Base-by-base conservation (phyloP, 1,140 invertebrate genomes). In the Papilio glaucus region DNA sequence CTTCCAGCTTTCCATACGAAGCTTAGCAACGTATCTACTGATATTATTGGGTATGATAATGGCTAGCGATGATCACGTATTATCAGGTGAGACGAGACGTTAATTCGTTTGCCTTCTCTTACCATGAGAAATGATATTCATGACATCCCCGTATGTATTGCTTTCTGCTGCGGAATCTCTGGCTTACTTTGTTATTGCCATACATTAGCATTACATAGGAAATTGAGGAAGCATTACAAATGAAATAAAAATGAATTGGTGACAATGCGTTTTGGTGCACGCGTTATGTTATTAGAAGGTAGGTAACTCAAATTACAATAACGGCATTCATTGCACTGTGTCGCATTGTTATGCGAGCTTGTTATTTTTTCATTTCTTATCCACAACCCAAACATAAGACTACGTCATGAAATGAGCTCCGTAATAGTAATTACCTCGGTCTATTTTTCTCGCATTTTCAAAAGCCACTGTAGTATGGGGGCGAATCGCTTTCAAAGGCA, bases 301-400 rank as follows among this genome's bases (percentile, higher is more conserved):
- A 57, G 49, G 49, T 24, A 57, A 57, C 10, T 57, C 49, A 57
- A 57, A 57, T 57, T 57, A 57, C 49, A 57, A 57, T 57, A 57
- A 57, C 49, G 45, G 18, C 45, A 49, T 49, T 49, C 45, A 21
- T 18, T 9, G 45, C 21, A n/a, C 45, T 49, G 49, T 26, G 21
- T 24, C 18, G 49, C 49, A 57, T 57, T 57, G 49, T 57, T 24
- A 24, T 57, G 18, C 49, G 49, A 57, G 49, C 49, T 24, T 57
- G 49, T 57, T 57, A 57, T 57, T 57, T 57, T 53, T 57, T 57
- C 49, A 10, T 26, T 57, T 57, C 49, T 57, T 57, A 57, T 57
- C 49, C 49, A 57, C 49, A 57, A 4, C 49, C 49, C 49, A 57
- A 57, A 57, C 49, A 57, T 12, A 12, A 57, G 21, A 57, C 49